Base-by-base conservation (phyloP, 2,888 invertebrate species). In the Eupithecia exiguata region DNA sequence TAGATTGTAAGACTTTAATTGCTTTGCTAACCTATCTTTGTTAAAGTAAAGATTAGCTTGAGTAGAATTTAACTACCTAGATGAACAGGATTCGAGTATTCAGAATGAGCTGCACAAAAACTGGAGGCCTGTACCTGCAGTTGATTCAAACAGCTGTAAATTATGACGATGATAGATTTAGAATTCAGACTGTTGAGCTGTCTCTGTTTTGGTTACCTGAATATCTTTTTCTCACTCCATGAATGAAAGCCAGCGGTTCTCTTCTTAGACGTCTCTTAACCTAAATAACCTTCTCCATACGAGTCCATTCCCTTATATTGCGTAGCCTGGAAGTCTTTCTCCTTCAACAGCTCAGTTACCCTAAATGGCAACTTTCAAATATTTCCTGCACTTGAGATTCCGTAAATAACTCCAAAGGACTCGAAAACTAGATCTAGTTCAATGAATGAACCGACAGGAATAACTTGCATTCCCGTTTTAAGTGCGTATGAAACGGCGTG, bases 401-500 rank as follows among this genome's bases (percentile, higher is more conserved):
- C 63, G 25, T 18, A 35, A 63, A 36, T 63, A 61, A 61, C 61
- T 30, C 16, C 16, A 30, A 1, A 61, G 6, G 61, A 30, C 30
- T 25, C 18, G 38, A 38, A 12, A 65, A 18, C 36, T 36, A 21
- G 36, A 38, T 65, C 38, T 21, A 62, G 40, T 58, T 69, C 40
- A 49, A 74, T 58, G 36, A 72, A 69, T 69, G 69, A 67, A 40
- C 49, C 12, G 38, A 69, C 71, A 61, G 67, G 69, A 75, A 75
- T 75, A 75, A 67, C 66, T 36, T 40, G 30, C 46, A 68, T 68
- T 70, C 68, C 65, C 58, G 65, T 53, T 71, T 68, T 71, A 65
- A 69, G 18, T 71, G 67, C 69, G 69, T 69, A 72, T 75, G n/a
- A 67, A 72, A 69, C 69, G 18, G 71, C 69, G 69, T 75, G 66